A percentile compares a stretch with the other conserved stretches of the same genome.
Evolutionary conservation across 2,888 invertebrate genomes (phyloP).

Genomic region (Drosophila emarginata): DNA sequence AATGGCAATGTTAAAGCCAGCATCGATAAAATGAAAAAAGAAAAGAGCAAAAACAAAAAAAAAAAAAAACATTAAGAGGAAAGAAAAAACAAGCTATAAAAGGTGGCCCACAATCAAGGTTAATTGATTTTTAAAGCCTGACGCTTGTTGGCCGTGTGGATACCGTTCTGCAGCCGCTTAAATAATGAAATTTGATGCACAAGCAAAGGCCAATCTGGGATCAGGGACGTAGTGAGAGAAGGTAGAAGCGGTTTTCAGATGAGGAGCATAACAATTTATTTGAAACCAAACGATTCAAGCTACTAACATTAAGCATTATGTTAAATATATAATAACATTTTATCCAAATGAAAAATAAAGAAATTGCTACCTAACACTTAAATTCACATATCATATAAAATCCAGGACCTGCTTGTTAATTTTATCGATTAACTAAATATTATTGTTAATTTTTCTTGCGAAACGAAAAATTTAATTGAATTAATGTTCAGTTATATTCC

Average conservation of each 20-base stretch:
- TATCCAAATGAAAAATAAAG: no score
- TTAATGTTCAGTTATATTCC: no score
- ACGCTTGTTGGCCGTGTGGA: slow-evolving; percentile 16
- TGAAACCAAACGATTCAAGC: not conserved
- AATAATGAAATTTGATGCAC: slow-evolving; percentile 61
- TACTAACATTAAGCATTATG: no score
- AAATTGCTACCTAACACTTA: no score
- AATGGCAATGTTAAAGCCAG: slow-evolving; percentile 35
- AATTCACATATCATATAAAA: no score
- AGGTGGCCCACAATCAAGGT: slow-evolving; percentile 75
- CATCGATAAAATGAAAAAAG: slow-evolving; percentile 25
- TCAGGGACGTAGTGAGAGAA: not conserved
- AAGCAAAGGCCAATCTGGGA: not conserved
- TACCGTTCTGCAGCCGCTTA: slow-evolving; percentile 41
- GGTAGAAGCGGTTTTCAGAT: no score
- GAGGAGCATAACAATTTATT: not conserved
- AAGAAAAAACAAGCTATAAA: slow-evolving; percentile 14
- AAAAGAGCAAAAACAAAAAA: no score
- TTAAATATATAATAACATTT: no score
- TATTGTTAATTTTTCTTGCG: no score
- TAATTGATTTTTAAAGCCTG: slow-evolving; percentile 79
- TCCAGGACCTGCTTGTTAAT: no score
- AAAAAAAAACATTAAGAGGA: not conserved
- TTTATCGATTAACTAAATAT: no score
- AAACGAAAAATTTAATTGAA: no score